Evolutionary conservation across 2,797 vertebrate species (phyloP), one percentile per base, ranked within the genome.

Genomic region (Pantherophis vulpinus): DNA sequence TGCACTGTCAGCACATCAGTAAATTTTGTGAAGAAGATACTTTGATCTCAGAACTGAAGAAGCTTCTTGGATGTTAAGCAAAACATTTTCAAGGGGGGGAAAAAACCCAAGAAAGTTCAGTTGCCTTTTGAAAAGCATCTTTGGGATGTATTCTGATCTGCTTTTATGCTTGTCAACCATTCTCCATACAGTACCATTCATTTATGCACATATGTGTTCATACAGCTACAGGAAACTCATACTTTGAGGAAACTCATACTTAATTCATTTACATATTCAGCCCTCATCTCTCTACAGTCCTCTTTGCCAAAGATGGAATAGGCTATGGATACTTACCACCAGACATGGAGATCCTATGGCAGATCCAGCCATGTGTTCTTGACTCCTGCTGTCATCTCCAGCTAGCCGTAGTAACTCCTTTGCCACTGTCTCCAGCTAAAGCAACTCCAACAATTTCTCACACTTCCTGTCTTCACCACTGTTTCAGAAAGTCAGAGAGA

Each of bases 341-440:
- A 94, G 94, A 93, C 61, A 1, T 5, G 90, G 27, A 47, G 87
- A 92, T 94, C 0, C 18, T 88, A 60, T 63, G 63, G 79, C 88
- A 61, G 88, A 0, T 91, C 86, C 66, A 91, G 74, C 96, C 96
- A 96, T 96, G 92, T 93, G 95, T 18, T 56, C 70, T 96, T 95
- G 93, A 90, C 29, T 92, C 93, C 88, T 95, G 0, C 94, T 94
- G 96, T 96, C 96, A 97, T 97, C 90, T 94, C 95, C 95, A 94
- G 91, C 18, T 18, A 56, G 91, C 89, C 86, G 59, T 23, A 2
- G 4, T 10, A 8, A 23, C 27, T 88, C 58, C 87, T 93, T 58
- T 54, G 47, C 93, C 29, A 4, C 47, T 63, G 66, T 86, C 94
- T 5, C 47, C 2, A 61, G 56, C 4, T 94, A 29, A 59, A 27